These are phyloP conservation scores for Cinclus mexicanus DNA, from an alignment of 2,113 vertebrate genomes.

Conservation along the genomic window DNA sequence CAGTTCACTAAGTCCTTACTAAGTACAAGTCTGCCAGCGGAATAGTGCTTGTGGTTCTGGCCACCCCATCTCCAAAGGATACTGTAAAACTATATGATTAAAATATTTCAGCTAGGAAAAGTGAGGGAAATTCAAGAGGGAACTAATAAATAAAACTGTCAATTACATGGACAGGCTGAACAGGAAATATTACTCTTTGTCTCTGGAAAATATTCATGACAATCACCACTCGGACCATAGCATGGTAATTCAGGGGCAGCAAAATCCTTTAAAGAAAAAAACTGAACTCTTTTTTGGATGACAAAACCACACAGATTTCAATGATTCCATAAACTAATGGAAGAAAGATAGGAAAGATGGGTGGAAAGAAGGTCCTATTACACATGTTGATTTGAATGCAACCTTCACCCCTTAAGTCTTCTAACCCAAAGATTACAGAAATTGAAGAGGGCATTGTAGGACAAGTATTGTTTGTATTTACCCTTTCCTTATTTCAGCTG, in stretches of 20 bases:
- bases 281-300: neutral
- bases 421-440: neutral
- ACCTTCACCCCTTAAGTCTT: neutral
- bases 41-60: neutral
- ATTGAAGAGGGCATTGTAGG: neutral
- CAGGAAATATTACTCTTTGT: neutral
- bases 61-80: neutral
- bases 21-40: neutral
- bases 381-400: neutral
- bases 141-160: neutral
- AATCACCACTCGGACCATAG: neutral
- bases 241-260: neutral
- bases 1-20: neutral
- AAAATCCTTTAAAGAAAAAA: neutral
- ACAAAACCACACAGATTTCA: neutral
- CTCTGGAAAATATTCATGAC: neutral
- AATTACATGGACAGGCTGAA: neutral
- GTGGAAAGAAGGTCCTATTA: neutral
- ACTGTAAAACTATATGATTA: neutral
- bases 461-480: conserved; percentile 6
- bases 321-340: neutral
- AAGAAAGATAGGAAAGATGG: neutral
- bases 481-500: neutral
- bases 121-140: neutral
- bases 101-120: neutral